Base-by-base conservation (phyloP, 2,113 vertebrate species). In the Ceratotherium simum region DNA sequence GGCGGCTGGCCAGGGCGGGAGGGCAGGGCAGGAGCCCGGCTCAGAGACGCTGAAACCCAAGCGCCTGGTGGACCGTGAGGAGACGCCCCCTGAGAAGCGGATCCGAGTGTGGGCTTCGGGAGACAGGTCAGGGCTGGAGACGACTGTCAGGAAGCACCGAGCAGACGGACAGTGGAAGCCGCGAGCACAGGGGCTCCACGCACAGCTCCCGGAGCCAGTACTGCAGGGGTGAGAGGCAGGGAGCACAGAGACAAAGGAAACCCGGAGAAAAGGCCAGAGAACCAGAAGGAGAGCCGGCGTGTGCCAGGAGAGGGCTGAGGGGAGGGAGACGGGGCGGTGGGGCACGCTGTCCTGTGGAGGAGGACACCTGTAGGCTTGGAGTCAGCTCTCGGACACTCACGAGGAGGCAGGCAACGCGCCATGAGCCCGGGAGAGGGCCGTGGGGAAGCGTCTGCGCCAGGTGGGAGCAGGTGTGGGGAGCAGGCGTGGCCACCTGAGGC, bases 161-260 rank as follows among this genome's bases (percentile, higher is more conserved):
- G 69, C 85, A 60, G 7, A 23, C 0, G 0, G 46, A n/a, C 9
- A 29, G 27, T 1, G 4, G 31, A 36, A 27, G 16, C 0, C 0
- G 10, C 21, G 7, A 20, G 69, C 4, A 14, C 4, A 11, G 54
- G 31, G 20, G 86, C 20, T 25, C 42, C 62, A 23, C 1, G 54
- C 36, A 16, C 33, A 29, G 86, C 70, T 46, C 8, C 5, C 0
- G 1, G 86, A 33, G 25, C 70, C 39, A 0, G 29, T 9, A 10
- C 31, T 33, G 56, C 12, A 25, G 25, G 42, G 72, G 14, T 10
- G 51, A 54, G 23, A 27, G 31, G 13, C 2, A 36, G 64, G 5
- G 27, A 46, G 27, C 33, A 29, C 2, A 39, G 0, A 20, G n/a
- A 72, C 51, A 56, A 5, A 21, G n/a, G 11, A 39, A 18, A 12